Percentiles rank a stretch among this genome's conserved stretches.
phyloP scores from a whole-genome alignment of 2,888 invertebrate species.

The Polia nebulosa region DNA sequence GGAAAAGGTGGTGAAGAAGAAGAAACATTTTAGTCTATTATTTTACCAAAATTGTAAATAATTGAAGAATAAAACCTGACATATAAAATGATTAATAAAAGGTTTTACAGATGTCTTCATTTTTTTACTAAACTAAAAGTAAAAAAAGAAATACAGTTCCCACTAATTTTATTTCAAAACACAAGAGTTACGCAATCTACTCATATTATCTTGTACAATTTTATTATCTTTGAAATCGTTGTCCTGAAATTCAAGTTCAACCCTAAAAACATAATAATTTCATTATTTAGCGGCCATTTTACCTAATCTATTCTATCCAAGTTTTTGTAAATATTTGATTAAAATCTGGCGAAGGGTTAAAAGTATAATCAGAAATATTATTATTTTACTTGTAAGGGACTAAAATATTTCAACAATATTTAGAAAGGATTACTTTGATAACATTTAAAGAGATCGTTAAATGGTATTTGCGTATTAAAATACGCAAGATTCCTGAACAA shows the following conservation, averaged over 20 bases:
- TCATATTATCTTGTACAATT: too few species aligned
- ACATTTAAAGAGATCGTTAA: background rate
- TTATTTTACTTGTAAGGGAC: background rate
- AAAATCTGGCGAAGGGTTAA: background rate
- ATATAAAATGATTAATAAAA: too few species aligned
- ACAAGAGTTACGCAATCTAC: too few species aligned
- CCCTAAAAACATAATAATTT: background rate
- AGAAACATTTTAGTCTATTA: too few species aligned
- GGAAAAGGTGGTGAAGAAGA: too few species aligned
- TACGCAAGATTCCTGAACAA: conserved; percentile 7
- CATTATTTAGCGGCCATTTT: conserved; percentile 10
- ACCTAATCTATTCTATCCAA: background rate
- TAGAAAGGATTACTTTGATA: background rate
- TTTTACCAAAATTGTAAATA: too few species aligned
- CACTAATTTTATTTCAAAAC: too few species aligned
- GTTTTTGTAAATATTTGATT: conserved; percentile 22
- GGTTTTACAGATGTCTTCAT: too few species aligned
- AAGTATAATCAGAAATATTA: background rate
- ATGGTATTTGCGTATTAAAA: conserved; percentile 12
- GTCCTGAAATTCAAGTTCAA: background rate
- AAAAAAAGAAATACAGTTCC: too few species aligned
- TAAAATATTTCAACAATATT: conserved; percentile 26
- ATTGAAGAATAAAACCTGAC: too few species aligned
- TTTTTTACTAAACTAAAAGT: too few species aligned
- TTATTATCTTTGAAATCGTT: too few species aligned